Base-by-base conservation (phyloP, 2,113 vertebrate genomes). In the Cheirogaleus medius region DNA sequence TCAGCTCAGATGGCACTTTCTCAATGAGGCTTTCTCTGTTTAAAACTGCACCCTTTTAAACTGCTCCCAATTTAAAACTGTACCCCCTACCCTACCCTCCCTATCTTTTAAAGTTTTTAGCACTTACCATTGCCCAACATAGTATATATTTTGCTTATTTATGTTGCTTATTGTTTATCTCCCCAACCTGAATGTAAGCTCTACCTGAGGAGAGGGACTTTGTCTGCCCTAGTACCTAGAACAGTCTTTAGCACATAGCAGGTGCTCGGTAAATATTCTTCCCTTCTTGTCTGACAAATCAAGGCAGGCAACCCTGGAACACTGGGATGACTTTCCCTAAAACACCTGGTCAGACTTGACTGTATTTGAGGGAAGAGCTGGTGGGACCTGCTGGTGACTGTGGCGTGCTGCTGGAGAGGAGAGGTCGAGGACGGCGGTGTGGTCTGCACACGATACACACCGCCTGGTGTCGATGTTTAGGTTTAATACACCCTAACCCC, bases 401-500 rank as follows among this genome's bases (percentile, higher is more conserved):
- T 37, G 42, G 8, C 47, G 32, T 47, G 56, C 29, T n/a, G 42
- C 13, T 25, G n/a, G 32, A 49, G 60, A 0, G 0, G 0, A n/a
- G 29, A 10, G n/a, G 44, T 14, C 11, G 12, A 7, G 42, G 29
- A 25, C 2, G 42, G 47, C 6, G 4, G 11, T 6, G 39, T 6
- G 29, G 29, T 64, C 42, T 66, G 3, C 32, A 11, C 13, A 15
- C 2, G 8, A 1, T 25, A 18, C 1, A 11, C 18, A 0, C 3
- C 20, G 80, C 11, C 42, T 27, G 5, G 1, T 0, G 17, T 4
- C 3, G 17, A 14, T 23, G 6, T 3, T 47, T 47, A 81, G 39
- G 8, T 21, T 56, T 63, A 27, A 34, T n/a, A 25, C 34, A 39
- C n/a, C 18, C 12, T 56, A 15, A 58, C 3, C 54, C 23, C n/a